Evolutionary conservation across 2,113 vertebrate genomes (phyloP), one percentile per base, ranked within the genome.

Genomic region (Notiomystis cincta): DNA sequence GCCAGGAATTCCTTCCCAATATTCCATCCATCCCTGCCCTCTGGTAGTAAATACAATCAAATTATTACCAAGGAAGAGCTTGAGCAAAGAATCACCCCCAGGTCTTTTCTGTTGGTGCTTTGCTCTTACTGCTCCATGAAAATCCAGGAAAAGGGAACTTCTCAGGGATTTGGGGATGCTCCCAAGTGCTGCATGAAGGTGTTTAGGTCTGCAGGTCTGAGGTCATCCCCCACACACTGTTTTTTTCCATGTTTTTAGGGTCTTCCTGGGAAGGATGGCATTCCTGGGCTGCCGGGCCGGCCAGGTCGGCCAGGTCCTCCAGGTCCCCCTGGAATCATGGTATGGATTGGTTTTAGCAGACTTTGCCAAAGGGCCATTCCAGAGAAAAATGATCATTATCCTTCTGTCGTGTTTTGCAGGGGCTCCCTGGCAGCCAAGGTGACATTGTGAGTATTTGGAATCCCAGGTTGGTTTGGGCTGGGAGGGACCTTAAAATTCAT

Each of bases 251-350:
- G 1, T 66, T 27, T 95, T 79, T 66, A 99, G 99, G 99, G 99
- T 69, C 92, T 98, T 45, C 94, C 98, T 70, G 99, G 98, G 89
- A 98, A 98, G 95, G 99, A 99, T 2, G 99, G 99, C 24, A 82
- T 99, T 92, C 99, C 98, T 1, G 99, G 99, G 69, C 97, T 99
- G 86, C 99, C 99, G 1, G 99, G 99, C 35, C 97, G 98, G 76
- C 99, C 98, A 0, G 99, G 99, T 18, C 94, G 98, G 89, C 97
- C 97, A 4, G 99, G 99, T 50, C 98, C 98, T 38, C 98, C 98
- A 4, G 99, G 99, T 64, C 98, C 98, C 56, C 97, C 97, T 10
- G 99, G 99, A 73, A 96, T 97, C 11, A 97, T 93, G 98, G 99
- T 99, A 97, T 88, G 37, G 83, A 30, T 67, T 58, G 30, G 9